These are phyloP conservation scores for Chymomyza costata DNA, from an alignment of 1,140 invertebrate genomes.

Conservation along the genomic window DNA sequence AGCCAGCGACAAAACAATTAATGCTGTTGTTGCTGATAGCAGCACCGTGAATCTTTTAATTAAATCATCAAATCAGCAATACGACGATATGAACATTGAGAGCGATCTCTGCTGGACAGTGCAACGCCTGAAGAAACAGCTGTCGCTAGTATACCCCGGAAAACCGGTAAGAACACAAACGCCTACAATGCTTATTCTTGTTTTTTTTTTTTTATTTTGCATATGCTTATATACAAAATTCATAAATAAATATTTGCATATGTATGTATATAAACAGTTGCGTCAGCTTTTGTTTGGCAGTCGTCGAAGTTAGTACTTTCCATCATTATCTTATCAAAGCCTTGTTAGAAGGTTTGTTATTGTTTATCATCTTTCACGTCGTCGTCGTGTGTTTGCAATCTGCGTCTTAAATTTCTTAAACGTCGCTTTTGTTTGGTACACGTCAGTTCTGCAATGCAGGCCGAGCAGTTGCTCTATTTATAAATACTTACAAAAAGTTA, in stretches of 20 bases:
- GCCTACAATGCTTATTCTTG: background rate
- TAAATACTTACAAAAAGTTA: too few relatives aligned
- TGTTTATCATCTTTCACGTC: constrained; percentile 2
- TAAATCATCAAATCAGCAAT: constrained; percentile 91
- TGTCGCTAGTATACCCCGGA: constrained; percentile 89
- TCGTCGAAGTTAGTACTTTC: background rate
- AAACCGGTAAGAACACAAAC: constrained; percentile 85
- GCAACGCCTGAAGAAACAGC: constrained; percentile 86
- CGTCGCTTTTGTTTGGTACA: constrained; percentile 4
- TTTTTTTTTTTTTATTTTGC: background rate
- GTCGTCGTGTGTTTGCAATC: background rate
- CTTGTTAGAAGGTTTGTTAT: constrained; percentile 5
- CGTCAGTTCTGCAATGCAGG: constrained; percentile 5
- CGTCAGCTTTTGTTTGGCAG: constrained; percentile 4
- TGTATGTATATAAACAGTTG: background rate
- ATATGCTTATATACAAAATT: background rate
- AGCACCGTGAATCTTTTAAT: constrained; percentile 79
- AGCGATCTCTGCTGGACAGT: constrained; percentile 91
- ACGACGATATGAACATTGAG: constrained; percentile 89
- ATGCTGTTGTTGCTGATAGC: constrained; percentile 9
- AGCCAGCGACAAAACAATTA: constrained; percentile 37
- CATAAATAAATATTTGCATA: constrained; percentile 1
- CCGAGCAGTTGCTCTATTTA: too few relatives aligned
- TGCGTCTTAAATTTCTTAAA: constrained; percentile 10
- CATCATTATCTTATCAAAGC: constrained; percentile 4